A percentile compares a stretch with the other conserved stretches of the same genome.
These are phyloP conservation scores for Pseudochirops corinnae DNA, from an alignment of 2,797 vertebrate species.

Conservation along the genomic window DNA sequence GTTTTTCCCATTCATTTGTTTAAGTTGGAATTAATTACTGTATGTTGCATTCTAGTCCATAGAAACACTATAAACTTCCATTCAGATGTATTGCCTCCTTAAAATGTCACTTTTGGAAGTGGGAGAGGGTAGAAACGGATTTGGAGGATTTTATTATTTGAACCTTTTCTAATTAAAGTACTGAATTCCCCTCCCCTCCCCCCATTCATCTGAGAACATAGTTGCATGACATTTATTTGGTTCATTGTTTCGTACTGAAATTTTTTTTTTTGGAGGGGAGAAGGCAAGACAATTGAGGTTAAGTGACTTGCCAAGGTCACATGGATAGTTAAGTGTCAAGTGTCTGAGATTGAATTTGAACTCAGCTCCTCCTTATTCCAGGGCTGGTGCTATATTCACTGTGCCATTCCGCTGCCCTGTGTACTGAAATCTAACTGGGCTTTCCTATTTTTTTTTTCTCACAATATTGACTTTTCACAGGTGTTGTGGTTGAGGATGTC, in stretches of 20 bases:
- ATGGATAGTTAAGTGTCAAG: no score
- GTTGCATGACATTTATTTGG: constrained; percentile 58
- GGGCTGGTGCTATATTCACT: no score
- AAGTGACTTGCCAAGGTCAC: no score
- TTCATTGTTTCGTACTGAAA: constrained; percentile 63
- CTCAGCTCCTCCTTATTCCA: no score
- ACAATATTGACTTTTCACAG: constrained; percentile 53
- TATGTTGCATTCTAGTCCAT: neutral
- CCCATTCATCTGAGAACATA: neutral
- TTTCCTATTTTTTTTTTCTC: neutral
- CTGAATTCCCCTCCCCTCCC: neutral
- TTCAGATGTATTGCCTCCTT: constrained; percentile 49
- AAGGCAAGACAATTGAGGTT: no score
- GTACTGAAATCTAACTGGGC: constrained; percentile 53
- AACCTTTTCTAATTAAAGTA: constrained; percentile 54
- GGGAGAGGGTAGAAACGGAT: neutral
- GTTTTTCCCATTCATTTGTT: constrained; percentile 53
- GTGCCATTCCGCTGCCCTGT: no score
- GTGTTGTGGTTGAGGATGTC: constrained; percentile 41
- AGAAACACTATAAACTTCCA: neutral
- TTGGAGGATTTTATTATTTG: constrained; percentile 22
- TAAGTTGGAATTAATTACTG: neutral
- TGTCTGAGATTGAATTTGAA: no score
- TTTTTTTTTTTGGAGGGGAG: neutral
- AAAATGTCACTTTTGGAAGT: neutral